Conservation (phyloP, 2,113 vertebrate genomes). For the Salvelinus fontinalis region DNA sequence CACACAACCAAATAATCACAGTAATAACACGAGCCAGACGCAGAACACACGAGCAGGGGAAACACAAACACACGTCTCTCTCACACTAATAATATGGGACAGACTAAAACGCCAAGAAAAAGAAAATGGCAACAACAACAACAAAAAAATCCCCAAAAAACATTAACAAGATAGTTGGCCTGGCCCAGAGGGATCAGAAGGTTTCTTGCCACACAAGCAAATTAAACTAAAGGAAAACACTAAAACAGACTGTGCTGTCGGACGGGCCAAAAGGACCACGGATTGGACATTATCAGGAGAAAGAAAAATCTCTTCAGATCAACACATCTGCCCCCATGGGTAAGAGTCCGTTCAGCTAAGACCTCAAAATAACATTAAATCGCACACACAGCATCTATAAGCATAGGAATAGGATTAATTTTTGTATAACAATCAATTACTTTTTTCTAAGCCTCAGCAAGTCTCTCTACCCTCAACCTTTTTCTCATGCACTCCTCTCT, state of each 20-base stretch:
- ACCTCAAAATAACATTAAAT: background rate
- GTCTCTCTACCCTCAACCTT: background rate
- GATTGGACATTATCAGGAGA: background rate
- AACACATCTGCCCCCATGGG: background rate
- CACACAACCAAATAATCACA: slow-evolving; percentile 33
- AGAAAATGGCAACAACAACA: background rate
- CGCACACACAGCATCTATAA: background rate
- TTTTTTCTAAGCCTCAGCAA: no score
- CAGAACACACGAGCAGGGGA: background rate
- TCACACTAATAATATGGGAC: slow-evolving; percentile 13
- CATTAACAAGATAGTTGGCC: no score
- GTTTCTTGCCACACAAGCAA: slow-evolving; percentile 27
- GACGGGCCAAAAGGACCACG: background rate
- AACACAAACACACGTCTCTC: background rate
- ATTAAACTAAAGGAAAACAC: slow-evolving; percentile 22
- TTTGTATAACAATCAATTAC: no score
- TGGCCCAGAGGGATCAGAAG: slow-evolving; percentile 22
- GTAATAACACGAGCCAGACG: slow-evolving; percentile 22
- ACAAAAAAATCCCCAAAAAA: background rate
- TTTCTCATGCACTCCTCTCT: background rate
- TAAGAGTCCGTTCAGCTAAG: background rate
- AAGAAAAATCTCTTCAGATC: slow-evolving; percentile 27
- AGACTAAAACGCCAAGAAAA: slow-evolving; percentile 4
- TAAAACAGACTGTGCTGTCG: slow-evolving; percentile 27
- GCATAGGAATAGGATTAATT: background rate